Conservation (phyloP, 2,113 vertebrate species). For the Xerus inauris region DNA sequence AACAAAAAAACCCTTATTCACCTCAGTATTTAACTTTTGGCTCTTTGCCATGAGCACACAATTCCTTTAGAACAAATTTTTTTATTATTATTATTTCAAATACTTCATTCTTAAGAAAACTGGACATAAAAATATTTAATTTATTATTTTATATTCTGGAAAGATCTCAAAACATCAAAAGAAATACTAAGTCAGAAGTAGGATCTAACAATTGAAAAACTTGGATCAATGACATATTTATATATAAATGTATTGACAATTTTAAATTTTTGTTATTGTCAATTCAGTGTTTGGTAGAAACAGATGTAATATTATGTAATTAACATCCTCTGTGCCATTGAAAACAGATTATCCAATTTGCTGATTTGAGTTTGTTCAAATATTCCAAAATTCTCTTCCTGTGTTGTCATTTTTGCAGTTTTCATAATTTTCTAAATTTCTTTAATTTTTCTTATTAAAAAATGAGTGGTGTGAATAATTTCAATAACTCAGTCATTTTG, state of each 20-base stretch:
- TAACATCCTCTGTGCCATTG: background rate
- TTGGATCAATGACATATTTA: background rate
- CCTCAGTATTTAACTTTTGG: background rate
- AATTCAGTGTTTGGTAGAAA: background rate
- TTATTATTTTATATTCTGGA: background rate
- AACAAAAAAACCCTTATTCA: background rate
- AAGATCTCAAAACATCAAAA: background rate
- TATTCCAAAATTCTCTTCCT: background rate
- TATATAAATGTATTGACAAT: background rate
- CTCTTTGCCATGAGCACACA: background rate
- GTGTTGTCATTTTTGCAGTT: conserved; percentile 6
- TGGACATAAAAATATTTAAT: background rate
- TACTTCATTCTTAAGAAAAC: background rate
- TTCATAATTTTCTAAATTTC: background rate
- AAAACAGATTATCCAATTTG: background rate
- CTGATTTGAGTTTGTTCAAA: background rate
- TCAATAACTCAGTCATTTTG: background rate
- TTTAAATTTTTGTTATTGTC: conserved; percentile 5
- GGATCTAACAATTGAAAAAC: background rate
- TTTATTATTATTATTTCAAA: background rate
- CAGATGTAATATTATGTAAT: background rate
- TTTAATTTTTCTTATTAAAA: conserved; percentile 33
- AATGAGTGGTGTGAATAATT: background rate
- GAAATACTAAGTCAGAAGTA: background rate
- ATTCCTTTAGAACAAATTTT: background rate